Conservation (phyloP, 2,113 vertebrate genomes). For the Spea multiplicata region DNA sequence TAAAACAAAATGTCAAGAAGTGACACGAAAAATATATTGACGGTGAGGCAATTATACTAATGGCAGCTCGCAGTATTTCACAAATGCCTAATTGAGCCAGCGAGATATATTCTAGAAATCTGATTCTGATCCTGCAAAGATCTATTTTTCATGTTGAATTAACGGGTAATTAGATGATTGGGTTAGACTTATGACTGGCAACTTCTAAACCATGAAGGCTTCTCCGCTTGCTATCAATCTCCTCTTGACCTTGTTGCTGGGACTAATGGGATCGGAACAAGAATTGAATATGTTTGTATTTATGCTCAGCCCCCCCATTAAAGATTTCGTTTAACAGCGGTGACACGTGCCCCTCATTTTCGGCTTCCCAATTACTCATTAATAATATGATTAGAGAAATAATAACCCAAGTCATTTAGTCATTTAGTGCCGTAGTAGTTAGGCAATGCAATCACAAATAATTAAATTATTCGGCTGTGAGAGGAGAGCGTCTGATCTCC, state of each 20-base stretch:
- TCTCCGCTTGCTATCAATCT: conserved; percentile 7
- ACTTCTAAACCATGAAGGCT: background rate
- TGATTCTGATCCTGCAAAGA: no score
- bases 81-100: no score
- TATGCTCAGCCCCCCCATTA: background rate
- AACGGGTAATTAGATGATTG: background rate
- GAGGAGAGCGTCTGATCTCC: no score
- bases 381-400: background rate
- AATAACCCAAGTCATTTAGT: background rate
- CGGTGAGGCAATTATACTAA: no score
- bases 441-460: background rate
- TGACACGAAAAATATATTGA: no score
- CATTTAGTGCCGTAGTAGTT: background rate
- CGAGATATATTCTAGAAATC: no score
- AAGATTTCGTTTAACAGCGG: background rate
- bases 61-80: no score
- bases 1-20: no score
- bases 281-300: conserved; percentile 13
- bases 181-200: background rate
- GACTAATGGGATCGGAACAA: background rate
- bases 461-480: no score
- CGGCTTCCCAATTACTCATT: background rate
- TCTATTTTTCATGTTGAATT: background rate
- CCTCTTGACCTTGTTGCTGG: background rate
- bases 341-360: background rate